These are phyloP conservation scores for Donacobius atricapilla DNA, from an alignment of 2,113 vertebrate genomes.

Conservation along the genomic window DNA sequence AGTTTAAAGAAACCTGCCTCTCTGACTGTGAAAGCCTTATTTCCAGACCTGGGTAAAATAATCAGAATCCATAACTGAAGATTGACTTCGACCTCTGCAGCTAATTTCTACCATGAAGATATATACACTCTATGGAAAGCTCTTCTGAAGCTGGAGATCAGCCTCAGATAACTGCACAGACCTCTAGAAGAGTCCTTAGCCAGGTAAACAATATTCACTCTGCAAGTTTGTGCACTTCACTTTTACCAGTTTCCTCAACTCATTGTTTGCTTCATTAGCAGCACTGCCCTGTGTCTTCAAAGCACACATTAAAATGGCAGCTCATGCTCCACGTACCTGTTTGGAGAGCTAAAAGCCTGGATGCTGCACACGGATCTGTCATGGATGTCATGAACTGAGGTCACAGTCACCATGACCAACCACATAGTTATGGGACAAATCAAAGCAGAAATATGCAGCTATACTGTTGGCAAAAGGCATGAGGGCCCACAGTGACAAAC, in stretches of 20 bases:
- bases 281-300: background rate
- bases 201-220: background rate
- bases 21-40: background rate
- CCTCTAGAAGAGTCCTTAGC: background rate
- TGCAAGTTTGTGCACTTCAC: background rate
- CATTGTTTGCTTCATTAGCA: background rate
- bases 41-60: background rate
- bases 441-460: background rate
- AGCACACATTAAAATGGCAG: background rate
- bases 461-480: accelerated
- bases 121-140: background rate
- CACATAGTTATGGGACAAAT: background rate
- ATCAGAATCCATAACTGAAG: background rate
- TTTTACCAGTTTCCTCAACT: background rate
- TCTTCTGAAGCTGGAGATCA: background rate
- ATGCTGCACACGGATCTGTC: background rate
- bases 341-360: background rate
- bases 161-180: background rate
- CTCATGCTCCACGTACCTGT: background rate
- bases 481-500: background rate
- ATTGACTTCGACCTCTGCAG: background rate
- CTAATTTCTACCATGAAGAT: background rate
- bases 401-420: background rate
- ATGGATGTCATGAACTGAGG: background rate
- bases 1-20: background rate